These are phyloP conservation scores for Fulmarus glacialis DNA, from an alignment of 2,113 vertebrate species.

Conservation along the genomic window DNA sequence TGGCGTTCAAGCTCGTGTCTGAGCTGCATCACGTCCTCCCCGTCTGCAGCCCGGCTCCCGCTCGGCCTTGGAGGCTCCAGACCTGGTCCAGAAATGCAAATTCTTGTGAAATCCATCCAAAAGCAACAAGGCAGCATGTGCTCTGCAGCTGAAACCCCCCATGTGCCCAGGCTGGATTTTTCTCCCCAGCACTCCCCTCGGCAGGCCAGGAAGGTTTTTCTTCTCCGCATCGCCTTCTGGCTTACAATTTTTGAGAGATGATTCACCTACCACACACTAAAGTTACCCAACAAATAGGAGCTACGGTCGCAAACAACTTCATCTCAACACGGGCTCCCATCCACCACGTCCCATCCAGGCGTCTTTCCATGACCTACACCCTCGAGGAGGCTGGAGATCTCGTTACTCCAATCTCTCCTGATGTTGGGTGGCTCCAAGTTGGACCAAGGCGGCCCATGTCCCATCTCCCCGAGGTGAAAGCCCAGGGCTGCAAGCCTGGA, in stretches of 20 bases:
- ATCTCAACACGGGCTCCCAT: not conserved
- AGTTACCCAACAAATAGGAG: constrained; percentile 25
- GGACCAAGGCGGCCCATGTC: not conserved
- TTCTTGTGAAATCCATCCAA: constrained; percentile 23
- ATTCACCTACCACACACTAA: constrained; percentile 53
- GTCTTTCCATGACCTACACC: not conserved
- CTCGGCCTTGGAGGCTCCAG: not conserved
- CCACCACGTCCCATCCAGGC: not conserved
- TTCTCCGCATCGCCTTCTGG: not conserved
- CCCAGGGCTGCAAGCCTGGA: not conserved
- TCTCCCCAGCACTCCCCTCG: not conserved
- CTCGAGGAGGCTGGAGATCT: not conserved
- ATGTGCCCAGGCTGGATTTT: not conserved
- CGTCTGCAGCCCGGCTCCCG: not conserved
- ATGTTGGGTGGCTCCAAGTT: not conserved
- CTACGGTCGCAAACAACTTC: not conserved
- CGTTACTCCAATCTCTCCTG: not conserved
- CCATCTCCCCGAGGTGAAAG: not conserved
- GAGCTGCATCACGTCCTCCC: not conserved
- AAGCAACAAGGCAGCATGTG: constrained; percentile 42
- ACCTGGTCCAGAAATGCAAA: not conserved
- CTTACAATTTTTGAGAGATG: constrained; percentile 48
- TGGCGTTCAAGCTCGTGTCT: not conserved
- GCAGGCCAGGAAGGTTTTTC: constrained; percentile 13
- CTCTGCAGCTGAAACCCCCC: constrained; percentile 40